A percentile compares a stretch with the other conserved stretches of the same genome.
phyloP scores from a whole-genome alignment of 2,113 vertebrate species.

The Toxostoma redivivum region DNA sequence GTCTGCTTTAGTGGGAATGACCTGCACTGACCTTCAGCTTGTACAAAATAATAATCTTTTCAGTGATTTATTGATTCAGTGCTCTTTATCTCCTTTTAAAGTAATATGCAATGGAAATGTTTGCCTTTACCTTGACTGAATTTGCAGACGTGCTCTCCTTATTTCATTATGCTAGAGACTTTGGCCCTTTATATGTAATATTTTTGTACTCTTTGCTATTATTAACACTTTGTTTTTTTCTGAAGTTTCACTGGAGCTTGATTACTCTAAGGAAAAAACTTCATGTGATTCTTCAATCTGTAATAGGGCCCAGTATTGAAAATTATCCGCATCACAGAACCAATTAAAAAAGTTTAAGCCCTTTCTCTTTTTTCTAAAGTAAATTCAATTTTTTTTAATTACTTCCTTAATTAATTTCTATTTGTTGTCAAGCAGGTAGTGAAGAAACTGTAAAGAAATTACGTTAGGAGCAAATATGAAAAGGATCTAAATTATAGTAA shows the following conservation, averaged over 20 bases:
- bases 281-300: slow-evolving; percentile 22
- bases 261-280: slow-evolving; percentile 10
- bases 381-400: slow-evolving; percentile 39
- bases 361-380: neutral
- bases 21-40: slow-evolving; percentile 72
- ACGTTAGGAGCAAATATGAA: neutral
- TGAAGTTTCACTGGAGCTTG: neutral
- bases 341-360: slow-evolving; percentile 35
- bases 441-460: neutral
- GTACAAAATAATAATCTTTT: slow-evolving; percentile 79
- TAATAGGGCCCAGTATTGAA: neutral
- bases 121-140: slow-evolving; percentile 45
- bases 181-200: slow-evolving; percentile 49
- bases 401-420: slow-evolving; percentile 19
- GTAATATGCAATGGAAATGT: slow-evolving; percentile 56
- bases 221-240: slow-evolving; percentile 39
- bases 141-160: slow-evolving; percentile 51
- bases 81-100: slow-evolving; percentile 71
- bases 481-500: neutral
- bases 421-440: neutral
- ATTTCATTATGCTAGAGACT: slow-evolving; percentile 55
- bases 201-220: slow-evolving; percentile 39
- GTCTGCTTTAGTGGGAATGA: slow-evolving; percentile 72
- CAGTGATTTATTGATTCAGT: slow-evolving; percentile 76
- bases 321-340: slow-evolving; percentile 3